Evolutionary conservation across 2,888 invertebrate genomes (phyloP).

Genomic region (Pogonocherus hispidulus): DNA sequence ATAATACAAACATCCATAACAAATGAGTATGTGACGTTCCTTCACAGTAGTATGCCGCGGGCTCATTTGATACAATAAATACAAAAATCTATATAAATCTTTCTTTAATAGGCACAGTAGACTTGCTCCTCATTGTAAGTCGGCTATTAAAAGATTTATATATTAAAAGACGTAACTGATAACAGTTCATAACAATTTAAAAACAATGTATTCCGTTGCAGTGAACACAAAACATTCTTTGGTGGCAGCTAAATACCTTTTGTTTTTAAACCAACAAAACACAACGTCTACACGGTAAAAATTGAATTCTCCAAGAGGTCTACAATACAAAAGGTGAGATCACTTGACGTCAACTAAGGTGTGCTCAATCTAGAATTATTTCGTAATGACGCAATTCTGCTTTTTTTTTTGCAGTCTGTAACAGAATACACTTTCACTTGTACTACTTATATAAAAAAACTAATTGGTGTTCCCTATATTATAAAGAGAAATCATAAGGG

Average conservation of each 20-base stretch:
- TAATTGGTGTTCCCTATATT: constrained; percentile 14
- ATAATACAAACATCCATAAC: background rate
- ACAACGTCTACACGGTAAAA: too few relatives aligned
- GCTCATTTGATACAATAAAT: background rate
- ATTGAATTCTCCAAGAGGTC: too few relatives aligned
- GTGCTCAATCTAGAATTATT: too few relatives aligned
- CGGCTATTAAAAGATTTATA: background rate
- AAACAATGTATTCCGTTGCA: background rate
- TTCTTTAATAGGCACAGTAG: background rate
- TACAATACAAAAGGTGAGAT: too few relatives aligned
- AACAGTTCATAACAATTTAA: background rate
- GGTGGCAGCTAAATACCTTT: too few relatives aligned
- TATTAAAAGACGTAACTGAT: background rate
- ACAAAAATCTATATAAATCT: background rate
- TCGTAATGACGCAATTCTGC: too few relatives aligned
- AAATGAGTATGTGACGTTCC: too few relatives aligned
- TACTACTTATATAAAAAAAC: constrained; percentile 19
- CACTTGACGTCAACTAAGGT: too few relatives aligned
- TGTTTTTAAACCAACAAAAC: too few relatives aligned
- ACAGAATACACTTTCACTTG: constrained; percentile 16
- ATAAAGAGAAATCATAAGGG: constrained; percentile 31
- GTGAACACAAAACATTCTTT: too few relatives aligned
- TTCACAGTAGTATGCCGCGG: too few relatives aligned
- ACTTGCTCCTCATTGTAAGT: background rate
- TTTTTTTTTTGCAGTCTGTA: too few relatives aligned